A percentile compares a stretch with the other conserved stretches of the same genome.
Conservation (phyloP, 2,888 invertebrate species). For the Leptothorax acervorum region DNA sequence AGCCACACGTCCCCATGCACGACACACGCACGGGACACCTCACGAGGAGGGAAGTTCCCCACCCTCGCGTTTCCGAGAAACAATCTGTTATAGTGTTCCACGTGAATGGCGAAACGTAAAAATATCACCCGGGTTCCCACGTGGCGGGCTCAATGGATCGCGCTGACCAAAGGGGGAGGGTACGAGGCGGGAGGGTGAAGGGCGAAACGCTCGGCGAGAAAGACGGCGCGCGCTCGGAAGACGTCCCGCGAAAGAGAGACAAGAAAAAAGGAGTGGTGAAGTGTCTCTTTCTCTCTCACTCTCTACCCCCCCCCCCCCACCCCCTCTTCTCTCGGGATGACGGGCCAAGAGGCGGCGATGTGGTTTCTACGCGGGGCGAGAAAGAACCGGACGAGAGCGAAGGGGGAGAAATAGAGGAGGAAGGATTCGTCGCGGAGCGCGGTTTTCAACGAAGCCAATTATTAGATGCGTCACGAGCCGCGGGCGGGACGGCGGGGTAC, state of each 20-base stretch:
- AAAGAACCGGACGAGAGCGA: slow-evolving; percentile 57
- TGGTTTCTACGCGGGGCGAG: slow-evolving; percentile 60
- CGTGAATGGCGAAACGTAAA: slow-evolving; percentile 85
- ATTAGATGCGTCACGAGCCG: slow-evolving; percentile 82
- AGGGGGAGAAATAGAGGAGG: slow-evolving; percentile 64
- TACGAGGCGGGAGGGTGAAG: slow-evolving; percentile 56
- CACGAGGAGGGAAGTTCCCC: background rate
- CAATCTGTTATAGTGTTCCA: slow-evolving; percentile 84
- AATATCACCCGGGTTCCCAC: slow-evolving; percentile 83
- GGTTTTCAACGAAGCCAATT: slow-evolving; percentile 85
- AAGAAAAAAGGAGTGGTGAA: slow-evolving; percentile 57
- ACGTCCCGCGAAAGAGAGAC: slow-evolving; percentile 32
- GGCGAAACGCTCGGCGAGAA: slow-evolving; percentile 58
- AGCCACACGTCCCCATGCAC: background rate
- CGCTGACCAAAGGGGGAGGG: slow-evolving; percentile 65
- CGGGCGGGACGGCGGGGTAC: slow-evolving; percentile 52
- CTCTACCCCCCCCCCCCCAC: background rate
- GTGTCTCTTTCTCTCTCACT: slow-evolving; percentile 10
- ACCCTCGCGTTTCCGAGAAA: slow-evolving; percentile 81
- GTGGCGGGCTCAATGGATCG: slow-evolving; percentile 81
- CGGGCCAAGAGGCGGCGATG: slow-evolving; percentile 55
- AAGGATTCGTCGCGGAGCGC: slow-evolving; percentile 85
- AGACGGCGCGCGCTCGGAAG: slow-evolving; percentile 42
- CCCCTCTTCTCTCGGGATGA: background rate
- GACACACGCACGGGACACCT: slow-evolving; percentile 17